Conservation (phyloP, 2,888 invertebrate species). For the Nephrotoma guestfalica region DNA sequence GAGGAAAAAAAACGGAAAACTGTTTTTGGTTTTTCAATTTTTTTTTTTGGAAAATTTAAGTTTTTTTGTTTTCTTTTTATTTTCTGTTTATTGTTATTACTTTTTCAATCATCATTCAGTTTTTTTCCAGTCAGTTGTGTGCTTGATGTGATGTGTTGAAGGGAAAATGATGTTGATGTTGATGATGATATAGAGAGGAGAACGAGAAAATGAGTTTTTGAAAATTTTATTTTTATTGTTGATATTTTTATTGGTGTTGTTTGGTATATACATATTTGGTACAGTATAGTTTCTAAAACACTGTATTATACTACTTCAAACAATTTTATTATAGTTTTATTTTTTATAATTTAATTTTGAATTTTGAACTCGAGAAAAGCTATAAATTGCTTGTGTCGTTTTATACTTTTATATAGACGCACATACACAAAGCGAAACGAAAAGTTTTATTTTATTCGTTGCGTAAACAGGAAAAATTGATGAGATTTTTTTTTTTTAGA, state of each 20-base stretch:
- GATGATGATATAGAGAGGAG: neutral
- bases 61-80: neutral
- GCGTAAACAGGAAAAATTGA: neutral
- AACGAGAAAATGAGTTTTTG: neutral
- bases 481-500: neutral
- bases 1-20: neutral
- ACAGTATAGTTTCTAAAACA: neutral
- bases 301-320: neutral
- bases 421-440: neutral
- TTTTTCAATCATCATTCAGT: neutral
- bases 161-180: neutral
- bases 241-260: neutral
- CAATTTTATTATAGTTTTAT: neutral
- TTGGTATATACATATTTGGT: neutral
- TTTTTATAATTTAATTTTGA: neutral
- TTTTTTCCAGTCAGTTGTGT: neutral
- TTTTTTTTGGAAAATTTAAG: neutral
- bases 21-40: neutral
- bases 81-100: neutral
- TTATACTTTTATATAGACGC: neutral
- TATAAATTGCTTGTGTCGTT: neutral
- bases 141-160: neutral
- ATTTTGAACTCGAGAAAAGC: neutral
- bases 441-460: neutral
- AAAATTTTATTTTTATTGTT: neutral